phyloP scores from a whole-genome alignment of 2,113 vertebrate genomes.

The Sula dactylatra region DNA sequence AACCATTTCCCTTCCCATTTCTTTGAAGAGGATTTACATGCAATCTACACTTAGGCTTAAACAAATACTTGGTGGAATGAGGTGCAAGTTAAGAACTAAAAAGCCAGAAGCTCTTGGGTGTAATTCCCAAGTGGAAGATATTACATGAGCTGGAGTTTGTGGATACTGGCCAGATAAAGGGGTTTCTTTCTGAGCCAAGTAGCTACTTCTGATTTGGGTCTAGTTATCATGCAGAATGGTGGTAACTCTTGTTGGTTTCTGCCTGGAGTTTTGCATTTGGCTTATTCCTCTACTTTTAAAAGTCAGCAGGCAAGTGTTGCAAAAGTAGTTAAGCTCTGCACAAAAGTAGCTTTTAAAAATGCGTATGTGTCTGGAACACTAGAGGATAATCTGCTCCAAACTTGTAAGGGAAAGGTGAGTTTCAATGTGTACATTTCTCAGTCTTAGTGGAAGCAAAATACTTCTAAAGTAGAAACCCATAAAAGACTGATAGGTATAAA shows the following conservation, averaged over 20 bases:
- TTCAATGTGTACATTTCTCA: background rate
- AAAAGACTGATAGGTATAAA: background rate
- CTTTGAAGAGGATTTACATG: conserved; percentile 46
- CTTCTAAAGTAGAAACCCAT: background rate
- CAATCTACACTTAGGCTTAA: conserved; percentile 3
- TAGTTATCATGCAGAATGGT: background rate
- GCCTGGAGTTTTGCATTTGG: background rate
- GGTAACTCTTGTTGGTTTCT: background rate
- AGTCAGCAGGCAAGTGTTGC: background rate
- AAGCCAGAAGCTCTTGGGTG: conserved; percentile 15
- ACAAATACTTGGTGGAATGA: conserved; percentile 10
- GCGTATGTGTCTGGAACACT: background rate
- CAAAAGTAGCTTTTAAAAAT: background rate
- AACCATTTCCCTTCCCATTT: conserved; percentile 31
- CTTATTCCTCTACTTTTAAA: background rate
- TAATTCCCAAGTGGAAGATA: background rate
- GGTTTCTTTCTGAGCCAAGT: background rate
- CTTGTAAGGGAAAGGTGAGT: background rate
- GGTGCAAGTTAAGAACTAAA: conserved; percentile 20
- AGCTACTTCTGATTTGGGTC: conserved; percentile 27
- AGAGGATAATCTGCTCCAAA: background rate
- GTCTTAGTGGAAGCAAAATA: background rate
- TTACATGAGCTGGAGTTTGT: conserved; percentile 33
- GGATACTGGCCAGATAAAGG: conserved; percentile 12
- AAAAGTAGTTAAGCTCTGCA: background rate